Evolutionary conservation across 2,888 invertebrate species (phyloP), one percentile per base, ranked within the genome.

Genomic region (Caenorhabditis doughertyi): DNA sequence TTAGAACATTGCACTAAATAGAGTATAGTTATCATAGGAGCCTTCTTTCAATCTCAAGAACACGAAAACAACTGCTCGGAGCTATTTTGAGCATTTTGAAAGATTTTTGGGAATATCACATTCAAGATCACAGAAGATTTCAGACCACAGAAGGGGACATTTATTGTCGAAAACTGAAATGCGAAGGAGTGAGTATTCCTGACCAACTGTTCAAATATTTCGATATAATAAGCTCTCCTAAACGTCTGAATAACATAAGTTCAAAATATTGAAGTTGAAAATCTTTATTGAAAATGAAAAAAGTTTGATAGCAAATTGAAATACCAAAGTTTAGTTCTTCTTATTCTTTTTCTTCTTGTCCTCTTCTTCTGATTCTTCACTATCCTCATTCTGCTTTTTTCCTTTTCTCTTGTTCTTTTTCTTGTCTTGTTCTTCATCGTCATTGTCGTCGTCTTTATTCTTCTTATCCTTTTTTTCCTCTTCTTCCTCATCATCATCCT

Each of bases 381-480:
- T 32, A 11, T 51, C 42, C 8, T n/a, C 13, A 18, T 44, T 44
- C 29, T 73, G 27, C 21, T 73, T 53, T 11, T 27, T 62, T 13
- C 56, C 44, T 8, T 62, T 53, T 23, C 42, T 55, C 27, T 67
- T 25, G 7, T 53, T 13, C 27, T 65, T 55, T 16, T 49, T 51
- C 29, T 65, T 25, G 4, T 65, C 39, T 9, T 65, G 23, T 13
- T 51, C 49, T 23, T 49, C 53, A 18, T 42, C 42, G 16, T 44
- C 44, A 39, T 62, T 39, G 2, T 65, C 51, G 35, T 65, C 39
- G 13, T 65, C 39, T n/a, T 65, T 53, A 5, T 65, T 39, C 51
- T 65, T 51, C 55, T 68, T 55, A 7, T 68, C 35, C 42, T 55
- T 68, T 13, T 68, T 42, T 27, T 68, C 55, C 8, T 68, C 68